Evolutionary conservation across 2,888 invertebrate genomes (phyloP), one percentile per base, ranked within the genome.

Genomic region (Acanthopleura granulata): DNA sequence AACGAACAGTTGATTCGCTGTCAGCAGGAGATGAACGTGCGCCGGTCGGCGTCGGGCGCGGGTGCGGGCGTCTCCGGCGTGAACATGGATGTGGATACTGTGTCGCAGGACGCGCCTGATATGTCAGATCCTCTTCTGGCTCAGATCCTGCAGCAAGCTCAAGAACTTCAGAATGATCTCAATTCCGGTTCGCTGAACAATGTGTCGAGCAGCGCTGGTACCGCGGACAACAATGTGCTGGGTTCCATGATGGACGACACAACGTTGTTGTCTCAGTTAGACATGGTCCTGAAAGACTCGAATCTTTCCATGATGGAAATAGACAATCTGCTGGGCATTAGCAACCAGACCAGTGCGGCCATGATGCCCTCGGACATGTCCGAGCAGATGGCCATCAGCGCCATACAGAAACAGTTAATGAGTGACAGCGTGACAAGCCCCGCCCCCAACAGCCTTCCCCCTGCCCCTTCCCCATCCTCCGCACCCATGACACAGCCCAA

Each of bases 361-460:
- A 0, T 72, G 73, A 50, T 62, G 40, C 51, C 76, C 25, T 62
- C 29, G 25, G 84, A 84, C 62, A 79, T 87, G 27, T 84, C 93
- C 86, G 95, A 95, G 88, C 94, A 94, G 89, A 93, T 94, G 91
- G 95, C 95, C 79, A 97, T 97, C 80, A 95, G 94, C 88, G 96
- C 95, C 71, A 98, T 98, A 87, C 95, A 96, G 87, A 95, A 95
- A 89, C 95, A 95, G 85, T 92, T 98, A 86, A 97, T 97, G 97
- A 94, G 94, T 74, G 88, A 87, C 40, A 89, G 57, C 22, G 73
- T 69, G 69, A 62, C 78, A 62, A 74, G 78, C 74, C 51, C 78
- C 57, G 49, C 74, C 62, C n/a, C 74, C 72, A 62, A 25, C 70
- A 66, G 75, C 57, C 74, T 75, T 27, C 75, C 72, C n/a, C 18